Percentiles rank a stretch among this genome's conserved stretches.
phyloP scores from a whole-genome alignment of 1,140 invertebrate genomes.

The Caenorhabditis latens region DNA sequence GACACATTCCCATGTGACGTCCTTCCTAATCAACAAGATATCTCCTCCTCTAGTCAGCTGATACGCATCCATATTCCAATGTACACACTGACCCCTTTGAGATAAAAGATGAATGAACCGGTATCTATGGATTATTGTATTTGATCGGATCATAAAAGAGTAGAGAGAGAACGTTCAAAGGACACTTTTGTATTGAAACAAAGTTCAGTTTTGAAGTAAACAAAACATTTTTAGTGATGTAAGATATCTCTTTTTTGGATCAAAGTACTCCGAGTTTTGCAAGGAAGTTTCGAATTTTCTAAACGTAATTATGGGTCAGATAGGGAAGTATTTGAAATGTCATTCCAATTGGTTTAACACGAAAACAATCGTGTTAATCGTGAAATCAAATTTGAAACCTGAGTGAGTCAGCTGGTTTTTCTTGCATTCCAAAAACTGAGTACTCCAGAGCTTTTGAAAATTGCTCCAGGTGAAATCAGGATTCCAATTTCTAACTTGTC shows the following conservation, averaged over 20 bases:
- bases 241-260: background rate
- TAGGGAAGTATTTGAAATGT: background rate
- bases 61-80: constrained; percentile 5
- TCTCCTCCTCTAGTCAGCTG: constrained; percentile 41
- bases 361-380: background rate
- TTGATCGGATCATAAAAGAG: background rate
- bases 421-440: too few relatives aligned
- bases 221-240: background rate
- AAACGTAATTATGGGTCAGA: background rate
- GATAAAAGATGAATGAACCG: constrained; percentile 1
- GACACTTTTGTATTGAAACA: constrained; percentile 11
- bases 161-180: constrained; percentile 29
- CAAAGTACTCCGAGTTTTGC: constrained; percentile 3
- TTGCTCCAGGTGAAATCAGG: too few relatives aligned
- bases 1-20: constrained; percentile 47
- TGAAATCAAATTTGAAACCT: background rate
- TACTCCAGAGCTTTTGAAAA: too few relatives aligned
- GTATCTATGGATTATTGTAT: background rate
- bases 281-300: background rate
- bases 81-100: constrained; percentile 20
- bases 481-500: too few relatives aligned
- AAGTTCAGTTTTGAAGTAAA: background rate
- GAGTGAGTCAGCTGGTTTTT: too few relatives aligned
- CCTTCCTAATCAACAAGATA: constrained; percentile 51
- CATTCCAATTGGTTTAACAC: too few relatives aligned